Percentiles rank a stretch among this genome's conserved stretches.
Conservation (phyloP, 2,888 invertebrate species). For the Rhamphomyia laevipes region DNA sequence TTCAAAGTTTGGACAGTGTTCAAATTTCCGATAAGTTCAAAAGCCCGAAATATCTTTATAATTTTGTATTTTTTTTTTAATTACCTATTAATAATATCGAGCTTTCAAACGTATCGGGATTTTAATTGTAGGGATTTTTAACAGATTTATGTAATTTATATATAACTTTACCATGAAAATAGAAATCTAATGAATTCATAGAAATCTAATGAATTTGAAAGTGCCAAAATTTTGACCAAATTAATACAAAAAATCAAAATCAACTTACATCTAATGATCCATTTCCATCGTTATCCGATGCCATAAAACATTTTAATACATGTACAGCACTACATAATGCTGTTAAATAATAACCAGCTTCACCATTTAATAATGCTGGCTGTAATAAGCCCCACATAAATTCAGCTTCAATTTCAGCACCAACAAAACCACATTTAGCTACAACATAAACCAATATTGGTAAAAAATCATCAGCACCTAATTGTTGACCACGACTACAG, state of each 20-base stretch:
- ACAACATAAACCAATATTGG: constrained; percentile 87
- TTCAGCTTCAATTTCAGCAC: constrained; percentile 90
- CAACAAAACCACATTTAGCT: constrained; percentile 77
- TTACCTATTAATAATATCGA: too few species aligned
- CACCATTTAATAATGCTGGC: constrained; percentile 79
- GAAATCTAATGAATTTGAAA: too few species aligned
- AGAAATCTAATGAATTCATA: too few species aligned
- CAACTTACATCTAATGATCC: constrained; percentile 36
- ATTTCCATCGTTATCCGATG: constrained; percentile 34
- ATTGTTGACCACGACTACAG: constrained; percentile 33
- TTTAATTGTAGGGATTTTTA: too few species aligned
- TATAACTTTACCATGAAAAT: too few species aligned
- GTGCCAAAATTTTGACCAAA: too few species aligned
- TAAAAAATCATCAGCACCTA: constrained; percentile 81
- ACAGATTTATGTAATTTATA: too few species aligned
- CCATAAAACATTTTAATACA: constrained; percentile 37
- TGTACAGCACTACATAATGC: constrained; percentile 82
- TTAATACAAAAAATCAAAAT: neutral
- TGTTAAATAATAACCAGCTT: constrained; percentile 90
- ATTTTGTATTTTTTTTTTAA: too few species aligned
- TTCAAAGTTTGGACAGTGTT: constrained; percentile 1
- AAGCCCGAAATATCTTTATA: too few species aligned
- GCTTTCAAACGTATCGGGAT: too few species aligned
- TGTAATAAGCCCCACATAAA: constrained; percentile 93
- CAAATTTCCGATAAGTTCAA: neutral